Evolutionary conservation across 1,140 invertebrate species (phyloP).

Genomic region (Formica selysi): DNA sequence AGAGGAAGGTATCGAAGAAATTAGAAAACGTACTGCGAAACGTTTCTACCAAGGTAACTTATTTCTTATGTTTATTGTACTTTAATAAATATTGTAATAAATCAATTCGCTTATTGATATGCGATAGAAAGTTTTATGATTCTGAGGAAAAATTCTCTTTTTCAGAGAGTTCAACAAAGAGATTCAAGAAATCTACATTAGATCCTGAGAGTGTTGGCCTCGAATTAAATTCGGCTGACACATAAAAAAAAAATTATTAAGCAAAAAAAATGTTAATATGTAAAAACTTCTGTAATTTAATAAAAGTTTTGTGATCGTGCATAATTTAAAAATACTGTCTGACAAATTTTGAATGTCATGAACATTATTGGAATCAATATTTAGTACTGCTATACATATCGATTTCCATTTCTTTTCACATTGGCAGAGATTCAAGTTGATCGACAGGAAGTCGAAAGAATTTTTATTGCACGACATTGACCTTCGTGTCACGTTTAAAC

Average conservation of each 20-base stretch:
- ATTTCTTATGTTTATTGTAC: not conserved
- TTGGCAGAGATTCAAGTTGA: conserved; percentile 36
- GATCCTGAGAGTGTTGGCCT: conserved; percentile 75
- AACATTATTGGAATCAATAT: conserved; percentile 10
- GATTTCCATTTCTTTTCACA: conserved; percentile 47
- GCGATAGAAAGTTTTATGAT: not conserved
- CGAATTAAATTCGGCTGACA: conserved; percentile 21
- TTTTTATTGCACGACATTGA: conserved; percentile 42
- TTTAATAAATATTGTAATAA: conserved; percentile 1
- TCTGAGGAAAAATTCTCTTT: conserved; percentile 4
- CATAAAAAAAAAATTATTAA: not conserved
- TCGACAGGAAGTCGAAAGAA: conserved; percentile 37
- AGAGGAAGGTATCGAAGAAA: conserved; percentile 92
- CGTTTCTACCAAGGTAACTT: conserved; percentile 87
- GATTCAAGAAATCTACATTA: conserved; percentile 76
- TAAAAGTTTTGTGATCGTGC: not conserved
- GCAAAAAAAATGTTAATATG: not conserved
- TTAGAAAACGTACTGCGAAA: conserved; percentile 95
- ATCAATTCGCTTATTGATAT: not conserved
- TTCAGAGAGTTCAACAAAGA: conserved; percentile 73
- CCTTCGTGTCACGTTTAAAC: conserved; percentile 61
- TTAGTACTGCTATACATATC: not conserved
- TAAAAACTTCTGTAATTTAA: not conserved
- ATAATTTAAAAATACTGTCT: not conserved
- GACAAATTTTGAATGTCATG: not conserved